These are phyloP conservation scores for Onthophagus taurus DNA, from an alignment of 1,140 invertebrate genomes.

Conservation along the genomic window DNA sequence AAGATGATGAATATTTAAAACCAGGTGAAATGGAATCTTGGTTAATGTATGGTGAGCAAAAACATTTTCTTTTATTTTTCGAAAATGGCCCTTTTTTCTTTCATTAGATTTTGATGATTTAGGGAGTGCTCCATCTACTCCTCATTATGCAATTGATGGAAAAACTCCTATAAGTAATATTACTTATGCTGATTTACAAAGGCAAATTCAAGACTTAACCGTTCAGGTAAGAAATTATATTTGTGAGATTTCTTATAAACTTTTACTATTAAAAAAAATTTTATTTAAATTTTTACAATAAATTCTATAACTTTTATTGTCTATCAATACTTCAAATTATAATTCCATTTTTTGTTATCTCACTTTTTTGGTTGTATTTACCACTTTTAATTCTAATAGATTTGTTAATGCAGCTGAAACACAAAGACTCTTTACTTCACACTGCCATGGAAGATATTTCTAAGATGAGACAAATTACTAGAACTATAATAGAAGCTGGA, in stretches of 20 bases:
- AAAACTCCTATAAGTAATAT: slow-evolving; percentile 35
- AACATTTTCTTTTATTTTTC: slow-evolving; percentile 12
- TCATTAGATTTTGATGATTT: slow-evolving; percentile 37
- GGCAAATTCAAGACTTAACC: slow-evolving; percentile 32
- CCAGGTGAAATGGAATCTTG: slow-evolving; percentile 73
- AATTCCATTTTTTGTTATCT: not conserved
- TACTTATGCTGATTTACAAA: slow-evolving; percentile 33
- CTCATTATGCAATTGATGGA: slow-evolving; percentile 36
- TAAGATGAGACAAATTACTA: slow-evolving; percentile 53
- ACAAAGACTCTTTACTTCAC: slow-evolving; percentile 45
- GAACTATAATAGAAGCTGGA: slow-evolving; percentile 35
- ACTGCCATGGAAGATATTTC: slow-evolving; percentile 52
- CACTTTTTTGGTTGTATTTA: not conserved
- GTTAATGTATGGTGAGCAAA: slow-evolving; percentile 68
- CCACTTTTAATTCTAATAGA: slow-evolving; percentile 23
- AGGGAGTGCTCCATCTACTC: slow-evolving; percentile 35
- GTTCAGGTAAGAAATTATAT: slow-evolving; percentile 23
- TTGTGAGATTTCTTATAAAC: not conserved
- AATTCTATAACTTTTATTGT: too few relatives aligned
- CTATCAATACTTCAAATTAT: too few relatives aligned
- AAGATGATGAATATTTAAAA: slow-evolving; percentile 69
- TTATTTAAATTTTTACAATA: slow-evolving; percentile 10
- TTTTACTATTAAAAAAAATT: slow-evolving; percentile 1
- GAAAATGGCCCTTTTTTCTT: too few relatives aligned
- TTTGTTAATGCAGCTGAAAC: slow-evolving; percentile 39